phyloP scores from a whole-genome alignment of 35 echinoderm and acorn worm genomes.

The Apostichopus parvimensis region DNA sequence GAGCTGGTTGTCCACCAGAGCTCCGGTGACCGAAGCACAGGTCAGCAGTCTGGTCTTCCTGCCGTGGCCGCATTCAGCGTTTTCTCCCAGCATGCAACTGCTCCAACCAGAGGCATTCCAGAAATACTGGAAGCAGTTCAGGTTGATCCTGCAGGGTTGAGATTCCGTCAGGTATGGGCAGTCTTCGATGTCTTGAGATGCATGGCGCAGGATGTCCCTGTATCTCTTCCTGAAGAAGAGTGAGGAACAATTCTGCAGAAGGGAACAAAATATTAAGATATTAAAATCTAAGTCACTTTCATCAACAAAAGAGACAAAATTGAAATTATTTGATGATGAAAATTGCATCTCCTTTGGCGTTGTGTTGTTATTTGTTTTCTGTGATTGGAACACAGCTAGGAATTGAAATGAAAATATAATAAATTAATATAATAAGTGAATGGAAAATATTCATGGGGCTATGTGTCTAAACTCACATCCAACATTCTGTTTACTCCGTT shows the following conservation, averaged over 20 bases:
- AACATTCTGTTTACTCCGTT: too few species aligned
- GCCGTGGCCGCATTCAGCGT: conserved; percentile 74
- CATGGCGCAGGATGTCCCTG: conserved; percentile 61
- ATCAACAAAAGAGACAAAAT: too few species aligned
- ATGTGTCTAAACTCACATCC: too few species aligned
- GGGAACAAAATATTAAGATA: neutral
- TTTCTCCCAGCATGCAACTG: conserved; percentile 61
- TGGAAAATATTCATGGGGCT: too few species aligned
- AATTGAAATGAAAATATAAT: too few species aligned
- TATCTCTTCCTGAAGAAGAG: conserved; percentile 52
- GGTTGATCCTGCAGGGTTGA: conserved; percentile 65
- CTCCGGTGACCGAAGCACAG: conserved; percentile 63
- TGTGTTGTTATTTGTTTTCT: too few species aligned
- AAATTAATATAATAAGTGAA: too few species aligned
- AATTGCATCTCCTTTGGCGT: too few species aligned
- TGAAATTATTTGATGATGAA: too few species aligned
- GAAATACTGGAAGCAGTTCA: conserved; percentile 70
- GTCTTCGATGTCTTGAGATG: conserved; percentile 1
- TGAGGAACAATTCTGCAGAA: conserved; percentile 61
- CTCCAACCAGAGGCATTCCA: conserved; percentile 79
- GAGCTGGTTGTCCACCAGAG: conserved; percentile 47
- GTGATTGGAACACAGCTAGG: too few species aligned
- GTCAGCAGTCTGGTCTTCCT: conserved; percentile 47
- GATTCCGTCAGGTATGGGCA: conserved; percentile 41
- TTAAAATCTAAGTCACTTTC: too few species aligned